These are phyloP conservation scores for Sarcophaga caerulescens DNA, from an alignment of 2,888 invertebrate species.

Conservation along the genomic window DNA sequence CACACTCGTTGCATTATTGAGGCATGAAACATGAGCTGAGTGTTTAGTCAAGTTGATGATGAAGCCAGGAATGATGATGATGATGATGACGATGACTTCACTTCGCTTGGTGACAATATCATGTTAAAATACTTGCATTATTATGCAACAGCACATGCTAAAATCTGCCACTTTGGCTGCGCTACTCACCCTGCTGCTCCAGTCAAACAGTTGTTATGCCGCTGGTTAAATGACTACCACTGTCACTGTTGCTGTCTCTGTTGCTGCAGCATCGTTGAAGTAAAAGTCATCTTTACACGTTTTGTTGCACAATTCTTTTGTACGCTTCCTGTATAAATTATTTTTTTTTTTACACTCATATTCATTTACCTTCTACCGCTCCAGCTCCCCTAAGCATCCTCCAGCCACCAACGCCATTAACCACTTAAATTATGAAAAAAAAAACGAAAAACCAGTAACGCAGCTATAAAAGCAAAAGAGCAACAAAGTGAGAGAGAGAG, in stretches of 20 bases:
- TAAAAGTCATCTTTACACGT: constrained; percentile 44
- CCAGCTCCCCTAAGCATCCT: constrained; percentile 4
- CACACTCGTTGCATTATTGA: constrained; percentile 49
- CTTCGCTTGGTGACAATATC: not conserved
- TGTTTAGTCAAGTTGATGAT: constrained; percentile 44
- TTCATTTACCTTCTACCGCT: constrained; percentile 21
- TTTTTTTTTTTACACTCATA: constrained; percentile 38
- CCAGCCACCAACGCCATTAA: constrained; percentile 40
- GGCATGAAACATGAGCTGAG: constrained; percentile 37
- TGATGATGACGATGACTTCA: not conserved
- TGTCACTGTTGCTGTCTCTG: not conserved
- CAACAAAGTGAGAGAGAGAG: not conserved
- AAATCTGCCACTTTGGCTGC: no score
- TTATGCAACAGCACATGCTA: no score
- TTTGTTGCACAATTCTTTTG: constrained; percentile 20
- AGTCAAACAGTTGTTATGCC: constrained; percentile 13
- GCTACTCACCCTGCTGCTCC: not conserved
- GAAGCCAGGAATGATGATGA: not conserved
- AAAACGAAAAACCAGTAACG: not conserved
- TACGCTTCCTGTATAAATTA: constrained; percentile 16
- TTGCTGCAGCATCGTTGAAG: not conserved
- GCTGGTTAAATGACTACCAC: not conserved
- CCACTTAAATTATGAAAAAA: constrained; percentile 49
- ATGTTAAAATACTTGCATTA: not conserved
- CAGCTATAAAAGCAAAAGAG: constrained; percentile 16